Base-by-base conservation (phyloP, 2,888 invertebrate genomes). In the Villa cingulata region DNA sequence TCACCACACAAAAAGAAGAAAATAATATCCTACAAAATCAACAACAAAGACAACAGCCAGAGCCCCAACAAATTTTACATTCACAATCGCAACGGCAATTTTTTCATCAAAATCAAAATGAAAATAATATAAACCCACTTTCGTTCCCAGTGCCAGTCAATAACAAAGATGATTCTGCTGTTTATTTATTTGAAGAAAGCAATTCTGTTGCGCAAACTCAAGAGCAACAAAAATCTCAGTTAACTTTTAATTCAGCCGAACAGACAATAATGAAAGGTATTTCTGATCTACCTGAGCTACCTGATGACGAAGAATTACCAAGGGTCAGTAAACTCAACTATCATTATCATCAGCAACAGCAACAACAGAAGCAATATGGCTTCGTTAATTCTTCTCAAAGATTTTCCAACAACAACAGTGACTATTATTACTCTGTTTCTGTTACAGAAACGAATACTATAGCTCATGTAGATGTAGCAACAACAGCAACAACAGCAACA, bases 291-390 rank as follows among this genome's bases (percentile, higher is more conserved):
- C 48, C 49, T 45, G 48, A 45, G 44, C 49, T 48, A 49, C 12
- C 12, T 12, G 12, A 32, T 12, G 29, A 32, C 9, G 12, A 32
- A 12, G 29, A 32, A 32, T 12, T 12, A 32, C 46, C 46, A 48
- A 51, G 51, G 51, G 53, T 51, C 51, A 53, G 50, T 53, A 51
- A 51, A 51, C 53, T 48, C 47, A 41, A 23, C 20, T 27, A 38
- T 17, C 32, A 48, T 34, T 44, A 45, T 46, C 45, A 49, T 12
- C 29, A 32, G 29, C 12, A 12, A 3, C 29, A 32, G 2, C 29
- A 32, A 12, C 29, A 32, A 2, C 42, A 23, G 23, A 23, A 23
- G 23, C 23, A 23, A 23, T 23, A 23, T 23, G 23, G 23, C 23
- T 23, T 23, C 23, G 23, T 4, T 23, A 23, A 23, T 23, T 23